Evolutionary conservation across 1,140 invertebrate genomes (phyloP).

Genomic region (Matsumurasca onukii): DNA sequence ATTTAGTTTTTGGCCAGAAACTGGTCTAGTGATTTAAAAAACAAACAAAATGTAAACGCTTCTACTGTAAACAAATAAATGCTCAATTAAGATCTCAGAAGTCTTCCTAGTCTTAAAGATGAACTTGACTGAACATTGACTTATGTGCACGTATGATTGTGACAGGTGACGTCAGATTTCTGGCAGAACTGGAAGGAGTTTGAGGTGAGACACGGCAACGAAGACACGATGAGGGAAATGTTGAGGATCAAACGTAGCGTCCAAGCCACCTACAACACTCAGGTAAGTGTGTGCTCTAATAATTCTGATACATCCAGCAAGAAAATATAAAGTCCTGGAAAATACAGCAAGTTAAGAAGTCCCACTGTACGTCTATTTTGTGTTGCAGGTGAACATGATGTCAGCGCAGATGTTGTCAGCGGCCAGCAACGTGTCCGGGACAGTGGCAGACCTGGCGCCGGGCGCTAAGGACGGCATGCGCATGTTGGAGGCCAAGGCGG

Average conservation of each 20-base stretch:
- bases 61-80: too few relatives aligned
- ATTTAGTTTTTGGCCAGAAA: too few relatives aligned
- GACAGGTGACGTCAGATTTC: conserved; percentile 88
- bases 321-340: too few relatives aligned
- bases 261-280: conserved; percentile 95
- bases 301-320: too few relatives aligned
- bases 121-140: too few relatives aligned
- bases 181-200: conserved; percentile 99
- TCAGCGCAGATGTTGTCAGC: conserved; percentile 93
- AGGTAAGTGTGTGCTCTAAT: conserved; percentile 51
- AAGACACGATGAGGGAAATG: conserved; percentile 99
- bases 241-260: conserved; percentile 96
- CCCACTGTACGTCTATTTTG: conserved; percentile 14
- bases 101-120: too few relatives aligned
- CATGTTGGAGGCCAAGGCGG: conserved; percentile 81
- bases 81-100: too few relatives aligned
- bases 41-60: too few relatives aligned
- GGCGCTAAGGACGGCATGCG: conserved; percentile 82
- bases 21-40: too few relatives aligned
- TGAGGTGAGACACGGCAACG: conserved; percentile 99
- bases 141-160: too few relatives aligned
- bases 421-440: conserved; percentile 59
- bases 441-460: conserved; percentile 65
- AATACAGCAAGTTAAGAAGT: conserved; percentile 4
- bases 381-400: conserved; percentile 83